A percentile compares a stretch with the other conserved stretches of the same genome.
Conservation (phyloP, 2,113 vertebrate species). For the Pedetes capensis region DNA sequence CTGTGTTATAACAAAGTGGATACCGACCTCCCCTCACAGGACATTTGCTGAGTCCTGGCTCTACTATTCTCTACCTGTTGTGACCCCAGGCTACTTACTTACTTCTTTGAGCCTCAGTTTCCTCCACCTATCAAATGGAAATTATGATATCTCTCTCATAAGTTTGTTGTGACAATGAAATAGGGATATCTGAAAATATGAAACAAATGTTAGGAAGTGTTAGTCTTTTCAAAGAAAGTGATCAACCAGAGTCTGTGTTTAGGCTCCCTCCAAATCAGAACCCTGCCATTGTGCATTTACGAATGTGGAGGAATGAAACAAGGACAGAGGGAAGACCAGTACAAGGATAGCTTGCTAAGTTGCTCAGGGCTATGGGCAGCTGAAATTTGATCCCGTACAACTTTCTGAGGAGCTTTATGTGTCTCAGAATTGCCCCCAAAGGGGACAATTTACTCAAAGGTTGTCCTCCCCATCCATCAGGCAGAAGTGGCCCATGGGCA, state of each 20-base stretch:
- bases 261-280: background rate
- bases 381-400: background rate
- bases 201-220: background rate
- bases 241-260: background rate
- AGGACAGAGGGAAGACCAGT: background rate
- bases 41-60: background rate
- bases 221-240: background rate
- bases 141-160: background rate
- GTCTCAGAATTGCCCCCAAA: background rate
- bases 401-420: background rate
- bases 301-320: background rate
- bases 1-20: slow-evolving; percentile 31
- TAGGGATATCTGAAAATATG: background rate
- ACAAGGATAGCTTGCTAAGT: background rate
- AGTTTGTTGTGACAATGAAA: slow-evolving; percentile 6
- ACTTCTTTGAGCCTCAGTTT: background rate
- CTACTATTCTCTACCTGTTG: background rate
- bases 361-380: background rate
- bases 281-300: background rate
- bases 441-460: background rate
- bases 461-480: background rate
- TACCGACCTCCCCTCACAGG: background rate
- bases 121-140: background rate
- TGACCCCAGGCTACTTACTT: background rate
- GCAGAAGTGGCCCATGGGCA: too few relatives aligned